Conservation (phyloP, 2,888 invertebrate genomes). For the Parasteatoda lunata region DNA sequence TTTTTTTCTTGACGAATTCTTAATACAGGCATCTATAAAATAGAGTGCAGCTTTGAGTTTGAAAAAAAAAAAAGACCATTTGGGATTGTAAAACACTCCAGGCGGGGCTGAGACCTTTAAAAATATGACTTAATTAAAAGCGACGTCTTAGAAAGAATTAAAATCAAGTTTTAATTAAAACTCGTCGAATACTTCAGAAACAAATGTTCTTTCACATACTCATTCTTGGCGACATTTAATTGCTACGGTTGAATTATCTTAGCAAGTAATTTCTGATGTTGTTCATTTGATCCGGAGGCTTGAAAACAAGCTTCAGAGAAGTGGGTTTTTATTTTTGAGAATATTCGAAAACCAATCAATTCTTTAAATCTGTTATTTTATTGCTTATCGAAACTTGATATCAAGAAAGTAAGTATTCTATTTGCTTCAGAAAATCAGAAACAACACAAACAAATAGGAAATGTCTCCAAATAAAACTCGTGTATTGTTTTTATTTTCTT, state of each 20-base stretch:
- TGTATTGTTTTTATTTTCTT: too few species aligned
- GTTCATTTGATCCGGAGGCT: constrained; percentile 5
- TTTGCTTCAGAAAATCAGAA: too few species aligned
- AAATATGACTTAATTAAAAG: constrained; percentile 49
- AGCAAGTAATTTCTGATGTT: constrained; percentile 17
- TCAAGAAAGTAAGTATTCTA: too few species aligned
- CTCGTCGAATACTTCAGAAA: constrained; percentile 31
- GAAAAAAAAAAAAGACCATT: not conserved
- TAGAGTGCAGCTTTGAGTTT: not conserved
- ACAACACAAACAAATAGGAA: too few species aligned
- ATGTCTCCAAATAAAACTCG: too few species aligned
- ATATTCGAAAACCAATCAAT: too few species aligned
- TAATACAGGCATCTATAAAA: not conserved
- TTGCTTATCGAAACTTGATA: too few species aligned
- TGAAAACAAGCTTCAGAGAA: constrained; percentile 16
- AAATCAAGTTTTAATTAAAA: constrained; percentile 52
- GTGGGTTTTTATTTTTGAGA: too few species aligned
- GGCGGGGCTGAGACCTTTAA: not conserved
- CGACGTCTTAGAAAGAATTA: constrained; percentile 41
- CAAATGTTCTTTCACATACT: constrained; percentile 37
- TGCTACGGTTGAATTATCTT: constrained; percentile 34
- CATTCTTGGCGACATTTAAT: constrained; percentile 39
- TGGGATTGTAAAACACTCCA: not conserved
- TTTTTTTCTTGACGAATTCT: too few species aligned
- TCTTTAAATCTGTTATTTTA: too few species aligned